phyloP scores from a whole-genome alignment of 35 echinoderm and acorn worm genomes.

The Patiria miniata region DNA sequence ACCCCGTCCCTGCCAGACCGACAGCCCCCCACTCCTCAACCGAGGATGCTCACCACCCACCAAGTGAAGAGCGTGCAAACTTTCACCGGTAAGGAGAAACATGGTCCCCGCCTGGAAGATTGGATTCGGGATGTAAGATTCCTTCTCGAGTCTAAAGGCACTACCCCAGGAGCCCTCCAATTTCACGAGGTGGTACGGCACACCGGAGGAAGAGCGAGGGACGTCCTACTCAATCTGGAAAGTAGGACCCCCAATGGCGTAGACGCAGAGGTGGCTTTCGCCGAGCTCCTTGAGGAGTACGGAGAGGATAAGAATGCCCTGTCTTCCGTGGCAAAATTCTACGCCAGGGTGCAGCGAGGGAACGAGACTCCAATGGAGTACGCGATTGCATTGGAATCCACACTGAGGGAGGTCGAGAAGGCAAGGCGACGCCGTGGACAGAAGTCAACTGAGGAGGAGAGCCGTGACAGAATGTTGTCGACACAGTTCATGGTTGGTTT shows the following conservation, averaged over 20 bases:
- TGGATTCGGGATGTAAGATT: not conserved
- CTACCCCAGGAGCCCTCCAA: too few relatives aligned
- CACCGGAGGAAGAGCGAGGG: not conserved
- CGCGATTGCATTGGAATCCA: not conserved
- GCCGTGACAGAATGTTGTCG: not conserved
- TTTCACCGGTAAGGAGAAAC: not conserved
- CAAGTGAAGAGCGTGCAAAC: not conserved
- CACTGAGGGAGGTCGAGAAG: not conserved
- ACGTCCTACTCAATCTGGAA: not conserved
- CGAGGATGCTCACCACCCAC: not conserved
- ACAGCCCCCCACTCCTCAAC: not conserved
- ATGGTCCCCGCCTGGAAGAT: not conserved
- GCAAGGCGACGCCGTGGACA: not conserved
- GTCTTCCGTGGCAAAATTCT: too few relatives aligned
- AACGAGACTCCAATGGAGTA: not conserved
- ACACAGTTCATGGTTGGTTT: constrained; percentile 22
- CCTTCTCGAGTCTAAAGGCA: not conserved
- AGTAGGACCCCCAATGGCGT: not conserved
- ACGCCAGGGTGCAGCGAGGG: too few relatives aligned
- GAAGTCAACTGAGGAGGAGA: not conserved
- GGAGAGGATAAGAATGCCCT: not conserved
- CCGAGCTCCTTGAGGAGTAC: not conserved
- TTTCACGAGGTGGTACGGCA: not conserved
- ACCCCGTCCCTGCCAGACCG: not conserved
- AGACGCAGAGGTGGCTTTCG: not conserved